Conservation (phyloP, 1,140 invertebrate genomes). For the Pygmarrhopalites habei region DNA sequence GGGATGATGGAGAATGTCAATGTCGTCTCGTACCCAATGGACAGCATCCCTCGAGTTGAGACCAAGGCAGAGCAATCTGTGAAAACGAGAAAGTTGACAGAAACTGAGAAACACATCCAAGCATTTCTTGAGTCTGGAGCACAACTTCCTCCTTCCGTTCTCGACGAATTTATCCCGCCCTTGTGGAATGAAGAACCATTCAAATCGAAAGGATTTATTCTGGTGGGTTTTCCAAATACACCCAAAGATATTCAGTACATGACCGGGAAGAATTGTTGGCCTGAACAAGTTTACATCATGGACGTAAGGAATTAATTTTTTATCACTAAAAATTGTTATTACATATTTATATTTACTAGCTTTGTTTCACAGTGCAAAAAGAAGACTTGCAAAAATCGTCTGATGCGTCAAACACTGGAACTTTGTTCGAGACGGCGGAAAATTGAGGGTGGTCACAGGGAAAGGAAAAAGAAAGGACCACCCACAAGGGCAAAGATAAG, state of each 20-base stretch:
- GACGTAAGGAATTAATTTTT: conserved; percentile 10
- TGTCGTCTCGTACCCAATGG: conserved; percentile 16
- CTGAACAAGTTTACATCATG: conserved; percentile 28
- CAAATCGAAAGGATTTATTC: conserved; percentile 29
- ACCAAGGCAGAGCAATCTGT: not conserved
- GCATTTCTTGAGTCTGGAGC: conserved; percentile 29
- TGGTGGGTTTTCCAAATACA: conserved; percentile 35
- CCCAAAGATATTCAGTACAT: conserved; percentile 26
- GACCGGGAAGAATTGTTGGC: conserved; percentile 1
- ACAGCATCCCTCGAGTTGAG: conserved; percentile 17
- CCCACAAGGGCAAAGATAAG: too few relatives aligned
- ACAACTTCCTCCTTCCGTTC: conserved; percentile 23
- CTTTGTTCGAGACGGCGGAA: too few relatives aligned
- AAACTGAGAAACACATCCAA: conserved; percentile 18
- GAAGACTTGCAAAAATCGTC: conserved; percentile 13
- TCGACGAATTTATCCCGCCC: conserved; percentile 23
- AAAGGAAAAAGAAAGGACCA: not conserved
- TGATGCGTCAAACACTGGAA: conserved; percentile 15
- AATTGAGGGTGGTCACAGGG: not conserved
- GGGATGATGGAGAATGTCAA: not conserved
- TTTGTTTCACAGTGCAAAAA: conserved; percentile 5
- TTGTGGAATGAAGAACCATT: conserved; percentile 30
- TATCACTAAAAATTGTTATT: not conserved
- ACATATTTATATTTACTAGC: not conserved
- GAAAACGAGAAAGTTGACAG: conserved; percentile 16